Base-by-base conservation (phyloP, 2,888 invertebrate genomes). In the Agapetus fuscipes region DNA sequence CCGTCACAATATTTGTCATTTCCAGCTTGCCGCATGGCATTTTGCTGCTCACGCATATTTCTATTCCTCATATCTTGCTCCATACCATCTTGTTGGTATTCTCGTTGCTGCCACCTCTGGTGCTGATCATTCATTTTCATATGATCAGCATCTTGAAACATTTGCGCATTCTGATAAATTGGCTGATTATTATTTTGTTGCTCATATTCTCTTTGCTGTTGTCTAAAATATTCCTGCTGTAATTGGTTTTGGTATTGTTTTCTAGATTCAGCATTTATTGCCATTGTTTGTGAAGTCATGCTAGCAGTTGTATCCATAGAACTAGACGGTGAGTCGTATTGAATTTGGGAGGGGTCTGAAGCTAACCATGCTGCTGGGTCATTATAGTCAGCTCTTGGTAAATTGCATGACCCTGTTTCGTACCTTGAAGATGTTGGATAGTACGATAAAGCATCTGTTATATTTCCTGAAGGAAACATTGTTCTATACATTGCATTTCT, bases 371-470 rank as follows among this genome's bases (percentile, higher is more conserved):
- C 70, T 17, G 67, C 59, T 46, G 73, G 72, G 51, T 79, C 79
- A 54, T 59, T 62, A 27, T 64, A 64, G 43, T 78, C 75, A 31
- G 72, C 66, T 30, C 61, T 59, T 13, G 75, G 72, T 34, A 73
- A 57, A 55, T 69, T 66, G 49, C 71, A 69, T 20, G 67, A 64
- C 20, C 67, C 64, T 3, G 54, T 50, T 34, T 77, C 77, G 50
- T 77, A 76, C 47, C 76, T 61, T 34, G 70, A 74, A 24, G 78
- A 80, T 2, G 81, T 82, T 2, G 87, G 87, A 58, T 88, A 88
- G 52, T 85, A 88, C 1, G 83, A 82, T 5, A 88, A 62, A 10
- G 85, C 83, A 56, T 88, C 87, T 0, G 84, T 87, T 15, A 88
- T 72, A 55, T 74, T 77, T 3, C 81, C 78, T 2, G 79, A 74